Conservation (phyloP, 2,888 invertebrate genomes). For the Orthosia gracilis region DNA sequence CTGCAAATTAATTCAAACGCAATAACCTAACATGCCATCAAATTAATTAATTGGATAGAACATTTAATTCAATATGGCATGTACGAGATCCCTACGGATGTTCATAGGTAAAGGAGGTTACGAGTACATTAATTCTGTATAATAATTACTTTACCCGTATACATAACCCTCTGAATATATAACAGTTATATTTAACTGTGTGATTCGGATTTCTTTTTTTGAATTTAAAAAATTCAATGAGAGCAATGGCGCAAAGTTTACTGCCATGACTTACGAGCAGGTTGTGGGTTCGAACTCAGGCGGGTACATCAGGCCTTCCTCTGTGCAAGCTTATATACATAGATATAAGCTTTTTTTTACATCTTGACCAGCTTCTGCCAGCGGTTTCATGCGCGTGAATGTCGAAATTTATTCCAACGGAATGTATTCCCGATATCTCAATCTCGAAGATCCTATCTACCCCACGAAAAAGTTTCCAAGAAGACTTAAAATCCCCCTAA, state of each 20-base stretch:
- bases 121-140: conserved; percentile 61
- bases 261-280: background rate
- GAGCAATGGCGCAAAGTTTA: background rate
- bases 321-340: background rate
- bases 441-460: too few relatives aligned
- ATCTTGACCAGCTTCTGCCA: too few relatives aligned
- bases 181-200: conserved; percentile 37
- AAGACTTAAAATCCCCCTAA: too few relatives aligned
- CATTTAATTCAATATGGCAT: conserved; percentile 59
- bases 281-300: background rate
- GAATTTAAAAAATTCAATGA: conserved; percentile 27
- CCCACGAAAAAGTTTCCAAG: too few relatives aligned
- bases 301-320: background rate
- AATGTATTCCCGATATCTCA: too few relatives aligned
- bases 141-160: conserved; percentile 47
- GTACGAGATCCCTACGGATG: conserved; percentile 58
- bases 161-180: conserved; percentile 56
- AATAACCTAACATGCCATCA: conserved; percentile 45
- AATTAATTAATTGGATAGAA: conserved; percentile 57
- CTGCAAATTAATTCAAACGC: conserved; percentile 37
- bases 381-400: too few relatives aligned
- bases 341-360: too few relatives aligned
- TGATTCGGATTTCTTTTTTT: conserved; percentile 32
- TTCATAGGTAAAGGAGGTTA: conserved; percentile 53
- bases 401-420: too few relatives aligned